Percentiles rank a stretch among this genome's conserved stretches.
These are phyloP conservation scores for Pogonognathellus flavescens DNA, from an alignment of 1,140 invertebrate genomes.

Conservation along the genomic window DNA sequence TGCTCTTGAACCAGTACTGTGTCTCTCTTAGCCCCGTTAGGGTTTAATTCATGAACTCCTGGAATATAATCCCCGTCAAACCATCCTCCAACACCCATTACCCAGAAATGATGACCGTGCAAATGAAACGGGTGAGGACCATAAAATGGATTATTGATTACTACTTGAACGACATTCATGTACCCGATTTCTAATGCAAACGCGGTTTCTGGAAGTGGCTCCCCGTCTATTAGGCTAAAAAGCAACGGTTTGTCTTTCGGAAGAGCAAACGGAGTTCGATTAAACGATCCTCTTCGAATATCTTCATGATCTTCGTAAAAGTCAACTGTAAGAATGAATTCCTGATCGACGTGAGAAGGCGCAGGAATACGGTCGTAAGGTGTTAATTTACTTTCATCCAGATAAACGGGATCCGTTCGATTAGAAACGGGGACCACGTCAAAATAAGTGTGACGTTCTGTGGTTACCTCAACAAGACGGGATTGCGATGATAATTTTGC, in stretches of 20 bases:
- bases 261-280: not conserved
- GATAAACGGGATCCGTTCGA: not conserved
- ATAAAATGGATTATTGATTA: slow-evolving; percentile 24
- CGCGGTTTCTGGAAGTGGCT: not conserved
- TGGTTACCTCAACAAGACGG: not conserved
- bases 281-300: slow-evolving; percentile 11
- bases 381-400: not conserved
- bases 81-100: slow-evolving; percentile 24
- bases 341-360: not conserved
- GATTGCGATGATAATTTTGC: not conserved
- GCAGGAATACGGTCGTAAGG: not conserved
- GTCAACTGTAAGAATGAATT: not conserved
- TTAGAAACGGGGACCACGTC: not conserved
- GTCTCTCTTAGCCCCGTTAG: slow-evolving; percentile 17
- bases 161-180: not conserved
- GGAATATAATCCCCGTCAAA: not conserved
- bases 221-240: not conserved
- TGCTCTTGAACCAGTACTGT: not conserved
- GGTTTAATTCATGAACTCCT: not conserved
- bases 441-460: not conserved
- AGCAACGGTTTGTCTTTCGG: slow-evolving; percentile 2
- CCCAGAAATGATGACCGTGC: slow-evolving; percentile 51
- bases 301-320: slow-evolving; percentile 17
- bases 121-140: slow-evolving; percentile 46
- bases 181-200: slow-evolving; percentile 10